phyloP scores from a whole-genome alignment of 2,888 invertebrate genomes.

The Callosobruchus maculatus region DNA sequence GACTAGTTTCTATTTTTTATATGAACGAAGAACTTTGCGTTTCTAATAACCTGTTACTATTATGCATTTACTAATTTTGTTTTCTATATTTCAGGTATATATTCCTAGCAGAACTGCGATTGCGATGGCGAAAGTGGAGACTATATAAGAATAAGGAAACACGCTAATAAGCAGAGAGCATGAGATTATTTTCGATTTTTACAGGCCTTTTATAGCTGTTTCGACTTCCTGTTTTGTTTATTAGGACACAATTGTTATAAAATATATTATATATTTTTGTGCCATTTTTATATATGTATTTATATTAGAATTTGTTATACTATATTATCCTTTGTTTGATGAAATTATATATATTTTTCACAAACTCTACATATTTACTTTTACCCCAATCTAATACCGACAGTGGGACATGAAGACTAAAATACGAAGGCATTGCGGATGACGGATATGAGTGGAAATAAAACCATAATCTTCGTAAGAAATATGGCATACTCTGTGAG shows the following conservation, averaged over 20 bases:
- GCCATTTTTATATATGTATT: background rate
- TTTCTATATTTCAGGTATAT: constrained; percentile 46
- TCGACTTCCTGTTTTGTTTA: background rate
- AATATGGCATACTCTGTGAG: no score
- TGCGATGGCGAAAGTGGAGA: constrained; percentile 44
- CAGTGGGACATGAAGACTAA: no score
- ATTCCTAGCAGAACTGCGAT: constrained; percentile 71
- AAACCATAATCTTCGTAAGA: no score
- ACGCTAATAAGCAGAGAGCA: background rate
- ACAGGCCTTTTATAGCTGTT: background rate
- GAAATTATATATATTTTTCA: background rate
- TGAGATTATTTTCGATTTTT: background rate
- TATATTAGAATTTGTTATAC: background rate
- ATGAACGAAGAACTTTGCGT: no score
- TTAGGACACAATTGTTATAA: no score
- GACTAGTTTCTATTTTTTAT: no score
- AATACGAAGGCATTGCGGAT: no score
- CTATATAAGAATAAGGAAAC: background rate
- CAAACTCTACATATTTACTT: no score
- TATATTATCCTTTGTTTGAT: background rate
- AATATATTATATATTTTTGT: no score
- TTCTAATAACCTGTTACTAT: no score
- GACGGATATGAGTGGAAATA: no score
- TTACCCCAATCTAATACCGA: no score
- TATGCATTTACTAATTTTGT: background rate